Percentiles rank a stretch among this genome's conserved stretches.
Evolutionary conservation across 2,113 vertebrate species (phyloP).

Genomic region (Corythornis cristatus): DNA sequence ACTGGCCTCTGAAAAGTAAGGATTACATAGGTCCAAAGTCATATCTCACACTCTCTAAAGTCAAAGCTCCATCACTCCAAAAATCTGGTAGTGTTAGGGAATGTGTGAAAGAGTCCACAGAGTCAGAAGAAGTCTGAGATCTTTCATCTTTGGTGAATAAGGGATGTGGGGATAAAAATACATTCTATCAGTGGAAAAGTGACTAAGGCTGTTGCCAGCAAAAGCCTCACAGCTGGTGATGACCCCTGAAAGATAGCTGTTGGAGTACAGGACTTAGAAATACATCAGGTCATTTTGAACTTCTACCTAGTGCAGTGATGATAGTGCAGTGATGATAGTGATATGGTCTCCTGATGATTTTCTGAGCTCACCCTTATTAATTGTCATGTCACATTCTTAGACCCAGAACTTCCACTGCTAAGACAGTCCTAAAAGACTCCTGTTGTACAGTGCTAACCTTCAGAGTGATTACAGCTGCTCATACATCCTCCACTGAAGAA

Average conservation of each 20-base stretch:
- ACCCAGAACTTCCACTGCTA: background rate
- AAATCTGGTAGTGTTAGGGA: background rate
- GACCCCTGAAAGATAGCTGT: background rate
- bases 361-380: background rate
- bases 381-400: accelerated
- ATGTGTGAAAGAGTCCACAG: background rate
- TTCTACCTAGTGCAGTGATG: accelerated
- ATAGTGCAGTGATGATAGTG: background rate
- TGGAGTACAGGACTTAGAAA: background rate
- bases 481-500: background rate
- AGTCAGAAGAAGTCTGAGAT: background rate
- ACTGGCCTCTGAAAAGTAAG: background rate
- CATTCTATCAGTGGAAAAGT: background rate
- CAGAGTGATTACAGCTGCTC: background rate
- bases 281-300: background rate
- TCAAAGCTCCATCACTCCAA: background rate
- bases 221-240: background rate
- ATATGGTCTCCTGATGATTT: background rate
- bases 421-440: accelerated
- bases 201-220: background rate
- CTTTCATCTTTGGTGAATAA: background rate
- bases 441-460: accelerated
- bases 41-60: background rate
- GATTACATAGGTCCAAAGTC: background rate
- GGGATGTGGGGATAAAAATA: background rate